Base-by-base conservation (phyloP, 2,113 vertebrate genomes). In the Nymphicus hollandicus region DNA sequence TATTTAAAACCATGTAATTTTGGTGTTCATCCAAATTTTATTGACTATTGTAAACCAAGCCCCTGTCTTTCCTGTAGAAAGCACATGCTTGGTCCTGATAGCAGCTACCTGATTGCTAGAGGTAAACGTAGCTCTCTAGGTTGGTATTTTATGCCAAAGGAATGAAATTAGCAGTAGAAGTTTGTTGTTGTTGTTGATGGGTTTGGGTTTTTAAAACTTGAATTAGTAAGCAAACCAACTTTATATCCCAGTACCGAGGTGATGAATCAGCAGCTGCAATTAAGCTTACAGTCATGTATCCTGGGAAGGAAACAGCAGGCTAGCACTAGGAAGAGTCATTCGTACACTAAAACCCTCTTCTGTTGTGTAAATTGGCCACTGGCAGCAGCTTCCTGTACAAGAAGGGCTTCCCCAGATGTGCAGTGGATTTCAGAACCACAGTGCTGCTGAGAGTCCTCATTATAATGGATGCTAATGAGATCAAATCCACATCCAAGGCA, bases 211-310 rank as follows among this genome's bases (percentile, higher is more conserved):
- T 25, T 35, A 65, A 86, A 86, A 86, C 83, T 16, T 79, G 81
- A 95, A 93, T 94, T 96, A 95, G 91, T 91, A 96, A 93, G 85
- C 93, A 89, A 93, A 93, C 82, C 79, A 83, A 91, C 92, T 93
- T 87, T 92, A 95, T 87, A 85, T 46, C 91, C 82, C 81, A 91
- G 83, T 85, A 96, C 92, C 9, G 8, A 97, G 88, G 85, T 81
- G 86, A 95, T 96, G 96, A 96, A 95, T 95, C 93, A 96, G 93
- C 81, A 96, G 78, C 91, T 91, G 89, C 86, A 96, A 96, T 95
- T 97, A 95, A 95, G 91, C 90, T 93, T 63, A 71, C n/a, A 86
- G 81, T 79, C 84, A 90, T 39, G 89, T 70, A 94, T 52, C 78
- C 91, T 72, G 93, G 92, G 89, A 96, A 96, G 82, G 87, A 86